phyloP scores from a whole-genome alignment of 2,797 vertebrate genomes.

The Pantherophis alleghaniensis region DNA sequence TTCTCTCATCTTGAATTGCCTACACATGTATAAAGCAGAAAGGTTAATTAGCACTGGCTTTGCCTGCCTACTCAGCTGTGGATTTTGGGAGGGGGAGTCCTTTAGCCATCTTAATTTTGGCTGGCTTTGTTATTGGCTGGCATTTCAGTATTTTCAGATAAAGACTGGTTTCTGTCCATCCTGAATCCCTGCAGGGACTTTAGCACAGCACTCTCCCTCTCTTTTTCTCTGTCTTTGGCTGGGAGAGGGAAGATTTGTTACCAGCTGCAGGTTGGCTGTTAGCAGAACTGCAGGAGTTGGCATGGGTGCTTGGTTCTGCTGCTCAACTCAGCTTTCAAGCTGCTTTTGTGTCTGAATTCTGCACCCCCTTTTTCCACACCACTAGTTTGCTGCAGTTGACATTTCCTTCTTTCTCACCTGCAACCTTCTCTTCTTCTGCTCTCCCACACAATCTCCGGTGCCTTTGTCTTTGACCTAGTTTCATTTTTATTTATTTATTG shows the following conservation, averaged over 20 bases:
- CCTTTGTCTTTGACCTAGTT: neutral
- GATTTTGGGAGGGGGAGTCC: neutral
- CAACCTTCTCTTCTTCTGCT: neutral
- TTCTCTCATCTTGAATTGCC: neutral
- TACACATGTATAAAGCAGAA: neutral
- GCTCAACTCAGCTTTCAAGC: neutral
- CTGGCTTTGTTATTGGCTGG: neutral
- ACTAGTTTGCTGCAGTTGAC: neutral
- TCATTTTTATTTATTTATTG: neutral
- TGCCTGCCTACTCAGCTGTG: neutral
- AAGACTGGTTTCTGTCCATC: neutral
- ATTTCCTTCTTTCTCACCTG: neutral
- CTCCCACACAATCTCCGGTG: neutral
- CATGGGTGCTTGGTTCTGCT: neutral
- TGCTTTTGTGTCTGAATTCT: neutral
- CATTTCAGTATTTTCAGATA: neutral
- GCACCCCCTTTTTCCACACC: neutral
- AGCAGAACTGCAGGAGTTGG: neutral
- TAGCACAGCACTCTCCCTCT: neutral
- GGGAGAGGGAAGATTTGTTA: neutral
- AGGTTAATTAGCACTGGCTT: neutral
- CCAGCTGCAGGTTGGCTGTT: neutral
- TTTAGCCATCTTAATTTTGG: neutral
- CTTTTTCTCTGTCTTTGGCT: neutral
- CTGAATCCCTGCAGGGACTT: neutral